Evolutionary conservation across 2,113 vertebrate species (phyloP).

Genomic region (Hucho hucho): DNA sequence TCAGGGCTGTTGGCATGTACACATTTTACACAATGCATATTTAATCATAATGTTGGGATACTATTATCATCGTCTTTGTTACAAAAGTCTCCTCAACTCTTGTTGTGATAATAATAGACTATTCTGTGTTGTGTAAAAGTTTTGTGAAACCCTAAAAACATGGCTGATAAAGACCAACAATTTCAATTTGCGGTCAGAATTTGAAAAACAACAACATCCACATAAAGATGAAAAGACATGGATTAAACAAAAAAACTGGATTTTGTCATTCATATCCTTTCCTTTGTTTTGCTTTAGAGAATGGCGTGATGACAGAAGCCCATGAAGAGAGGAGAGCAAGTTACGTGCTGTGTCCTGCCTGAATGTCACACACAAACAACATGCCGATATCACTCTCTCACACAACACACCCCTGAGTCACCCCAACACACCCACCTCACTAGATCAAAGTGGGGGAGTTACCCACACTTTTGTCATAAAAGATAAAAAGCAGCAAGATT

Average conservation of each 20-base stretch:
- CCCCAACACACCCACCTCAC: too few relatives aligned
- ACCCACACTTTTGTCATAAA: not conserved
- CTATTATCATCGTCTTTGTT: too few relatives aligned
- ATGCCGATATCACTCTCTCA: too few relatives aligned
- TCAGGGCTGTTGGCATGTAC: too few relatives aligned
- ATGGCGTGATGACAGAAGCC: conserved; percentile 50
- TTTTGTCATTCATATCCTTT: not conserved
- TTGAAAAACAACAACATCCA: not conserved
- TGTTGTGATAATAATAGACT: too few relatives aligned
- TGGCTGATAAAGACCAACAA: not conserved
- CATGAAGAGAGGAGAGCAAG: conserved; percentile 41
- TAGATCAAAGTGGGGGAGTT: not conserved
- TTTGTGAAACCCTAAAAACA: not conserved
- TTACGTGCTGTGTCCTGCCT: conserved; percentile 41
- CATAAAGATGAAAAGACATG: not conserved
- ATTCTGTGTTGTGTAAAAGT: not conserved
- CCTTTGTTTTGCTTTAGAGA: conserved; percentile 48
- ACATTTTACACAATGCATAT: too few relatives aligned
- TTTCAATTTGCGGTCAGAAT: not conserved
- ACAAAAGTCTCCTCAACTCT: too few relatives aligned
- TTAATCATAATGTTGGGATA: too few relatives aligned
- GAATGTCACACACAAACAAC: conserved; percentile 22
- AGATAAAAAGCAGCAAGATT: not conserved
- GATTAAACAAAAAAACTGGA: not conserved
- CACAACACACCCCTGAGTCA: too few relatives aligned